A percentile compares a stretch with the other conserved stretches of the same genome.
Evolutionary conservation across 2,797 vertebrate species (phyloP).

Genomic region (Clamator glandarius): DNA sequence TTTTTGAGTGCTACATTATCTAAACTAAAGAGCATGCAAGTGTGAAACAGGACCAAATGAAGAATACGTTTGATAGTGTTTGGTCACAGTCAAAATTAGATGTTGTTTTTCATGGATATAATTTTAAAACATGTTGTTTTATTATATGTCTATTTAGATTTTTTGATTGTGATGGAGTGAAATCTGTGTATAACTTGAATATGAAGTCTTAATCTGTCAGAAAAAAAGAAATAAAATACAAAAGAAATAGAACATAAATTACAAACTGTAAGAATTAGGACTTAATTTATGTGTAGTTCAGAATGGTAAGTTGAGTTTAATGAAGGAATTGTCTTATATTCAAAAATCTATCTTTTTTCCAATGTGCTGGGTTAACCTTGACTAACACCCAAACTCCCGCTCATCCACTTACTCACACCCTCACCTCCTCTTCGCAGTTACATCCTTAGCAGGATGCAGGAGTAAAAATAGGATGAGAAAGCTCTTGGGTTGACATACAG

Average conservation of each 20-base stretch:
- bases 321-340: neutral
- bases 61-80: neutral
- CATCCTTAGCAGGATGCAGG: neutral
- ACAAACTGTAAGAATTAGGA: neutral
- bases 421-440: neutral
- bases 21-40: neutral
- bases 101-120: neutral
- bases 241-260: neutral
- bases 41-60: neutral
- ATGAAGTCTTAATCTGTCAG: neutral
- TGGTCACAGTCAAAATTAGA: neutral
- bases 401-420: neutral
- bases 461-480: neutral
- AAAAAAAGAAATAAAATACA: neutral
- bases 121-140: neutral
- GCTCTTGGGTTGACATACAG: neutral
- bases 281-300: neutral
- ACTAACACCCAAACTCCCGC: neutral
- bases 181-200: neutral
- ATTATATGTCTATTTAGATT: neutral
- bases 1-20: neutral
- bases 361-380: neutral
- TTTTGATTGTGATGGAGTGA: neutral
- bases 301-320: neutral
- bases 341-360: neutral